A percentile compares a stretch with the other conserved stretches of the same genome.
Evolutionary conservation across 2,888 invertebrate genomes (phyloP).

Genomic region (Pammene aurita): DNA sequence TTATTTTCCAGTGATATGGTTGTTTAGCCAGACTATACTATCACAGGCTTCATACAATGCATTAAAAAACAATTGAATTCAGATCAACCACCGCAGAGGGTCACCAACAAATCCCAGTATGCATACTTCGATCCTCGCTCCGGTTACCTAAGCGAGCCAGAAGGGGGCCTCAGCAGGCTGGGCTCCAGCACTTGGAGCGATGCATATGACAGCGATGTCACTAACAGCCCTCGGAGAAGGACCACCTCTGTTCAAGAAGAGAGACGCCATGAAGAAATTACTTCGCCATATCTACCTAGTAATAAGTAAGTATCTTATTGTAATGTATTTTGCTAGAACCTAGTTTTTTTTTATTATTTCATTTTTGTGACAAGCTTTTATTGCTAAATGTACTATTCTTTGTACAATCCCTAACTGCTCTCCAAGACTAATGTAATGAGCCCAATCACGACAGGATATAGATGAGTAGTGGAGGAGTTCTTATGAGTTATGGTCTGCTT

Average conservation of each 20-base stretch:
- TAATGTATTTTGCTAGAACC: background rate
- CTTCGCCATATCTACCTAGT: slow-evolving; percentile 67
- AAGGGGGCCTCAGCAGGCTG: slow-evolving; percentile 69
- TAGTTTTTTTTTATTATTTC: background rate
- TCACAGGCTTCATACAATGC: background rate
- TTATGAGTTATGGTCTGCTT: too few relatives aligned
- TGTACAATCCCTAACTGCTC: too few relatives aligned
- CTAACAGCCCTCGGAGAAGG: slow-evolving; percentile 66
- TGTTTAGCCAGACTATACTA: background rate
- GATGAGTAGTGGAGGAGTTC: too few relatives aligned
- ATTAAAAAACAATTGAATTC: slow-evolving; percentile 21
- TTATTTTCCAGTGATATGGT: background rate
- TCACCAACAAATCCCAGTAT: slow-evolving; percentile 74
- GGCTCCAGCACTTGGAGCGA: slow-evolving; percentile 72
- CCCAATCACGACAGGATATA: too few relatives aligned
- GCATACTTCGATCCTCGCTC: slow-evolving; percentile 81
- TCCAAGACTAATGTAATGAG: too few relatives aligned
- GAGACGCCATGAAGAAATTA: slow-evolving; percentile 63
- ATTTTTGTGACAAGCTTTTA: background rate
- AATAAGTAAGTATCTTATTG: slow-evolving; percentile 66
- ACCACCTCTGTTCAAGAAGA: slow-evolving; percentile 77
- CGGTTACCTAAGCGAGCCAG: slow-evolving; percentile 79
- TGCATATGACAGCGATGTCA: slow-evolving; percentile 77
- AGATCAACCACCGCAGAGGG: slow-evolving; percentile 72
- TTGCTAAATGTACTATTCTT: too few relatives aligned